Conservation (phyloP, 1,140 invertebrate genomes). For the Macrosteles quadrilineatus region DNA sequence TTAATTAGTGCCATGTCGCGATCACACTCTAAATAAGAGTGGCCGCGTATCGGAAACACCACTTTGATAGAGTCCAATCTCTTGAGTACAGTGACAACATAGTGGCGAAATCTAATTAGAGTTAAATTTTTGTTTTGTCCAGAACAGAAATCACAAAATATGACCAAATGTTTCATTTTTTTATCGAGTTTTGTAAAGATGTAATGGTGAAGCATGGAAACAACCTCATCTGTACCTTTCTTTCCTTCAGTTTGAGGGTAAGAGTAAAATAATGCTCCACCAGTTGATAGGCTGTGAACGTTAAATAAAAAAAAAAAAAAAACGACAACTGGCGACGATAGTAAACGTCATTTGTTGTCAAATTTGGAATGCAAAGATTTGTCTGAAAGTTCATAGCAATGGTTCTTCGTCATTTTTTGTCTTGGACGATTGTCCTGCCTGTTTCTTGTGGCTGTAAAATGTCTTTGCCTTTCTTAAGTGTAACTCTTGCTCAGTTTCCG, state of each 20-base stretch:
- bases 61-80: conserved; percentile 24
- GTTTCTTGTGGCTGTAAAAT: conserved; percentile 33
- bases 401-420: conserved; percentile 11
- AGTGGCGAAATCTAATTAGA: conserved; percentile 31
- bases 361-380: conserved; percentile 32
- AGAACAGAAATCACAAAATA: conserved; percentile 35
- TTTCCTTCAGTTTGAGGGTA: conserved; percentile 34
- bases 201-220: conserved; percentile 33
- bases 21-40: conserved; percentile 34
- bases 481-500: no score
- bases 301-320: conserved; percentile 35
- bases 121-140: conserved; percentile 33
- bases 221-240: conserved; percentile 34
- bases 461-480: conserved; percentile 30
- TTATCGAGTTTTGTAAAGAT: conserved; percentile 23
- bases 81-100: conserved; percentile 19
- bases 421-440: not conserved
- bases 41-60: conserved; percentile 24
- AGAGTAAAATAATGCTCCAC: conserved; percentile 31
- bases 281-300: conserved; percentile 23
- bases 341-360: conserved; percentile 36
- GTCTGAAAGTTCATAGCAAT: conserved; percentile 35
- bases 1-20: conserved; percentile 31
- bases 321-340: conserved; percentile 32
- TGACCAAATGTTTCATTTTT: conserved; percentile 21